phyloP scores from a whole-genome alignment of 2,888 invertebrate species.

The Sinotaia quadrata region DNA sequence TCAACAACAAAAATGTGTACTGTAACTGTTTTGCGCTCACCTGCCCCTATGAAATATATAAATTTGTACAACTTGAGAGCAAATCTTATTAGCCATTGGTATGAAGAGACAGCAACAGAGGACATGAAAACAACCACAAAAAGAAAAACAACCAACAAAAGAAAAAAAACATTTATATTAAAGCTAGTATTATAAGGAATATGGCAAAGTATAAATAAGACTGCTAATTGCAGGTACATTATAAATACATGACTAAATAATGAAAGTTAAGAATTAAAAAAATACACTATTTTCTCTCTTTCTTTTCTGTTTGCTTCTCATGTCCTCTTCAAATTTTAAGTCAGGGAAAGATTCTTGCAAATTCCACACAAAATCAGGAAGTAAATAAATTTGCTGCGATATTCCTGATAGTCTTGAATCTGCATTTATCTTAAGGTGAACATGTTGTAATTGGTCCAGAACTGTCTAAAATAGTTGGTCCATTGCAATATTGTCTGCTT shows the following conservation, averaged over 20 bases:
- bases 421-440: background rate
- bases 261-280: too few species aligned
- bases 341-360: background rate
- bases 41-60: slow-evolving; percentile 28
- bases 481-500: background rate
- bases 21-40: too few species aligned
- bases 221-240: too few species aligned
- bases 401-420: background rate
- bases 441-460: slow-evolving; percentile 27
- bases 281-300: too few species aligned
- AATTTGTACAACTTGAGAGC: background rate
- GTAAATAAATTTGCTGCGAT: background rate
- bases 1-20: too few species aligned
- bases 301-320: slow-evolving; percentile 10
- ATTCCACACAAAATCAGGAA: background rate
- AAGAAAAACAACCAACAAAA: too few species aligned
- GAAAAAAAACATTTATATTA: too few species aligned
- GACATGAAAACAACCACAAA: slow-evolving; percentile 12
- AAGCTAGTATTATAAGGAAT: too few species aligned
- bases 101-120: slow-evolving; percentile 15
- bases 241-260: too few species aligned
- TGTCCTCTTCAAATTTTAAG: slow-evolving; percentile 1
- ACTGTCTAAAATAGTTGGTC: slow-evolving; percentile 24
- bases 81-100: slow-evolving; percentile 11
- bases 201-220: too few species aligned